Conservation (phyloP, 2,113 vertebrate genomes). For the Plecotus auritus region DNA sequence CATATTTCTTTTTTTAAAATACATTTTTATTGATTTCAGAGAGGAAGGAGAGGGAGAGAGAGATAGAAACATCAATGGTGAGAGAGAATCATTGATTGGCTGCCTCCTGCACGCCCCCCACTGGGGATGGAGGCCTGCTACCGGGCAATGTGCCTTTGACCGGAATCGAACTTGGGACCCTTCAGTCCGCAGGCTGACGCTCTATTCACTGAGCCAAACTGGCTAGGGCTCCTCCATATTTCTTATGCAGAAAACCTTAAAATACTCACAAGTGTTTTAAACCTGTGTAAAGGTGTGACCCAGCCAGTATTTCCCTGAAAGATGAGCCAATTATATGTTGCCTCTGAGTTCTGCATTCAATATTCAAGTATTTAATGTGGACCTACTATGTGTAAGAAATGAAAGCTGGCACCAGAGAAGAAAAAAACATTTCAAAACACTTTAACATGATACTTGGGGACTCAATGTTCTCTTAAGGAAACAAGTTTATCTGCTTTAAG, state of each 20-base stretch:
- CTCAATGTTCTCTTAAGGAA: not conserved
- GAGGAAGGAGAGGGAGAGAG: too few relatives aligned
- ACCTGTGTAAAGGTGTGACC: slow-evolving; percentile 3
- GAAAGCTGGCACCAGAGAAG: not conserved
- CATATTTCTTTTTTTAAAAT: not conserved
- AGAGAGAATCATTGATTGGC: too few relatives aligned
- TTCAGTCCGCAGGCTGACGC: too few relatives aligned
- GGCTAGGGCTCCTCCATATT: not conserved
- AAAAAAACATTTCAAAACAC: not conserved
- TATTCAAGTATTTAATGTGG: slow-evolving; percentile 35
- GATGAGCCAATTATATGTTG: slow-evolving; percentile 58
- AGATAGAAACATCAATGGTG: too few relatives aligned
- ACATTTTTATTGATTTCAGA: too few relatives aligned
- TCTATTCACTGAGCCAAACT: too few relatives aligned
- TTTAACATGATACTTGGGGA: not conserved
- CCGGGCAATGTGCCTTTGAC: too few relatives aligned
- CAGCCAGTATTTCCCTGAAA: slow-evolving; percentile 56
- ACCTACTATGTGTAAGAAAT: slow-evolving; percentile 50
- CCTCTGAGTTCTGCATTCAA: slow-evolving; percentile 15
- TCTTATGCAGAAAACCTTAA: slow-evolving; percentile 43
- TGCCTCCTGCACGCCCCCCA: too few relatives aligned
- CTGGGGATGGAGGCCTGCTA: too few relatives aligned
- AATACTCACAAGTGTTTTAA: slow-evolving; percentile 39
- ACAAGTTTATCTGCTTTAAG: not conserved
- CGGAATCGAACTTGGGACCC: too few relatives aligned